phyloP scores from a whole-genome alignment of 2,888 invertebrate species.

The Yponomeuta sedellus region DNA sequence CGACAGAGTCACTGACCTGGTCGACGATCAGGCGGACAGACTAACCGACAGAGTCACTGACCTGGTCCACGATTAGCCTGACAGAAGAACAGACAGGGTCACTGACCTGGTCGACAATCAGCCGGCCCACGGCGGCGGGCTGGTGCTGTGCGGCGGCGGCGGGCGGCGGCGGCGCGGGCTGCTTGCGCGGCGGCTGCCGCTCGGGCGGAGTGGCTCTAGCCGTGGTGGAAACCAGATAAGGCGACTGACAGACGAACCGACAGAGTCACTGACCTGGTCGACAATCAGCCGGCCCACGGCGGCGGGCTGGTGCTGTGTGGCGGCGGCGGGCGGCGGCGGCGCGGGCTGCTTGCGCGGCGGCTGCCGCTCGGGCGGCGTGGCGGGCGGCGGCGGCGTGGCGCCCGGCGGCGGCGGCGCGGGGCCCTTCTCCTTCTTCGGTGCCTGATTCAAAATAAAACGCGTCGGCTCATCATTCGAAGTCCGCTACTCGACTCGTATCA shows the following conservation, averaged over 20 bases:
- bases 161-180: constrained; percentile 37
- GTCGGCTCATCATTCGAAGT: no score
- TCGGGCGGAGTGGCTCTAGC: constrained; percentile 28
- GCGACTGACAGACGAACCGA: not conserved
- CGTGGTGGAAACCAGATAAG: no score
- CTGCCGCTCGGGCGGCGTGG: constrained; percentile 27
- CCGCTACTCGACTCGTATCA: no score
- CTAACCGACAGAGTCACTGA: no score
- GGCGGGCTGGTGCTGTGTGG: constrained; percentile 30
- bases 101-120: no score
- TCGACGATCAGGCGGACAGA: no score
- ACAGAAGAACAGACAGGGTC: no score
- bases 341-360: constrained; percentile 29
- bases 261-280: constrained; percentile 18
- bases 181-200: constrained; percentile 27
- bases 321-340: constrained; percentile 35
- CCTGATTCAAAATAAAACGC: constrained; percentile 56
- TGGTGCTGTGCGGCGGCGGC: constrained; percentile 27
- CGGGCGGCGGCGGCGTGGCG: constrained; percentile 28
- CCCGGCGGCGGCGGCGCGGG: constrained; percentile 85
- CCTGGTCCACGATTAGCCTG: no score
- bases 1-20: no score
- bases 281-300: constrained; percentile 33
- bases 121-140: constrained; percentile 37
- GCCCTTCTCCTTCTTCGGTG: constrained; percentile 88